These are phyloP conservation scores for Xiphorhynchus erythropygius DNA, from an alignment of 2,797 vertebrate genomes.

Conservation along the genomic window DNA sequence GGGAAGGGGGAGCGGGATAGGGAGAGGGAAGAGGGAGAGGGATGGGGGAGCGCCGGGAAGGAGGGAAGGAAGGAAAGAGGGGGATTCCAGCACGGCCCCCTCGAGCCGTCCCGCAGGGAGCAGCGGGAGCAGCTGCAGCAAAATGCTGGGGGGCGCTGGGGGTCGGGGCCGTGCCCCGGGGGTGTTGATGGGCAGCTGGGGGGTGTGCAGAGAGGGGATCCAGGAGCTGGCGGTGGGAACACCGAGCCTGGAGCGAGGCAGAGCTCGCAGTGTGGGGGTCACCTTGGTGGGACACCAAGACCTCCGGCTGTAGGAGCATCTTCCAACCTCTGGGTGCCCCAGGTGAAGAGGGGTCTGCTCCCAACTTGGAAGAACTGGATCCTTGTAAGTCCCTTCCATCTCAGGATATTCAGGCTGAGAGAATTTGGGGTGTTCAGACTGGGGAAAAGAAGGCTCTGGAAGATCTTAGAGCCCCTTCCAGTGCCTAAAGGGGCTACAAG, in stretches of 20 bases:
- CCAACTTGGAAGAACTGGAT: not conserved
- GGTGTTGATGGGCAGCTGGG: not conserved
- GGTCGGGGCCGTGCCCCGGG: not conserved
- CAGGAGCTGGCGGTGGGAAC: not conserved
- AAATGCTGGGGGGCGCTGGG: not conserved
- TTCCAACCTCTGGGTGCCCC: fast-evolving
- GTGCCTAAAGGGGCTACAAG: not conserved
- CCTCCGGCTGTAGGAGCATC: fast-evolving
- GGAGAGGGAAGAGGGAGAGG: too few relatives aligned
- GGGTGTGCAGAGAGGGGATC: not conserved
- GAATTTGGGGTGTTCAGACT: not conserved
- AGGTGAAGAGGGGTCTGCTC: not conserved
- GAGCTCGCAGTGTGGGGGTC: not conserved
- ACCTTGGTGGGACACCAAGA: not conserved
- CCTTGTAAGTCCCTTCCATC: not conserved
- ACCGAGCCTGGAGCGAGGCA: not conserved
- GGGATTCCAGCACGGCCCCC: not conserved
- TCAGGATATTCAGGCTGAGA: not conserved
- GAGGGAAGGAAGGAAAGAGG: not conserved
- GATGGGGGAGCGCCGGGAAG: too few relatives aligned
- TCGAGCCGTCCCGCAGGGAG: not conserved
- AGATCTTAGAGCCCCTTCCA: not conserved
- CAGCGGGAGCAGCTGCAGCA: not conserved
- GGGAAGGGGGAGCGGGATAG: too few relatives aligned
- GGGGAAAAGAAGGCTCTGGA: not conserved